A percentile compares a stretch with the other conserved stretches of the same genome.
These are phyloP conservation scores for Drosophila tropicalis DNA, from an alignment of 1,140 invertebrate species.

Conservation along the genomic window DNA sequence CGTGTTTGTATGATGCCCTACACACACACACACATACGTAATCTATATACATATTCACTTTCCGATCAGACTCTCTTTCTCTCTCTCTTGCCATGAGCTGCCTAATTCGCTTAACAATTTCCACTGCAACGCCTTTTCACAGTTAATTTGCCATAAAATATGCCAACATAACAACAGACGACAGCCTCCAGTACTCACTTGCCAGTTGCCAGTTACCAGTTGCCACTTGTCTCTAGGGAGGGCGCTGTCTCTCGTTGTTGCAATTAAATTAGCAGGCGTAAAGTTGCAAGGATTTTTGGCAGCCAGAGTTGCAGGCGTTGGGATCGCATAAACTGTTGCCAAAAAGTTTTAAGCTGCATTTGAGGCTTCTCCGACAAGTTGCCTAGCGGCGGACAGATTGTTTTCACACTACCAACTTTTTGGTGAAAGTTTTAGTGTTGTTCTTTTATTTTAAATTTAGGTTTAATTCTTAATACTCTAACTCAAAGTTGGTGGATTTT, in stretches of 20 bases:
- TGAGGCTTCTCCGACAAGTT: slow-evolving; percentile 43
- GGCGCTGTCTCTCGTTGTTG: slow-evolving; percentile 35
- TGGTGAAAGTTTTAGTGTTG: slow-evolving; percentile 55
- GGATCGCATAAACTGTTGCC: slow-evolving; percentile 62
- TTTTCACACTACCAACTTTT: slow-evolving; percentile 60
- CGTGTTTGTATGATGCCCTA: neutral
- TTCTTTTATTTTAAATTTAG: slow-evolving; percentile 49
- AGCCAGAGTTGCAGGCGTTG: neutral
- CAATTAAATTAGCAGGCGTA: slow-evolving; percentile 66
- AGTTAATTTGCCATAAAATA: slow-evolving; percentile 72
- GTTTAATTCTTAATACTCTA: slow-evolving; percentile 6
- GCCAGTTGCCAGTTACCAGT: neutral
- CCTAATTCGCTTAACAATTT: slow-evolving; percentile 45
- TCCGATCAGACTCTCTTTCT: neutral
- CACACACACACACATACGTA: slow-evolving; percentile 24
- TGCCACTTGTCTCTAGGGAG: slow-evolving; percentile 1
- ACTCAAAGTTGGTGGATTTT: too few species aligned
- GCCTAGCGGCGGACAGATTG: slow-evolving; percentile 33
- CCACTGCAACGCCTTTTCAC: slow-evolving; percentile 59
- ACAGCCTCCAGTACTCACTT: slow-evolving; percentile 13
- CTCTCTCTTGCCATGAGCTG: slow-evolving; percentile 16
- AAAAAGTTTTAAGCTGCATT: slow-evolving; percentile 78
- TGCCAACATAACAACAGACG: slow-evolving; percentile 50
- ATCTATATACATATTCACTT: neutral
- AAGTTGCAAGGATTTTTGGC: slow-evolving; percentile 39